Percentiles rank a stretch among this genome's conserved stretches.
phyloP scores from a whole-genome alignment of 2,888 invertebrate genomes.

The Timandra comae region DNA sequence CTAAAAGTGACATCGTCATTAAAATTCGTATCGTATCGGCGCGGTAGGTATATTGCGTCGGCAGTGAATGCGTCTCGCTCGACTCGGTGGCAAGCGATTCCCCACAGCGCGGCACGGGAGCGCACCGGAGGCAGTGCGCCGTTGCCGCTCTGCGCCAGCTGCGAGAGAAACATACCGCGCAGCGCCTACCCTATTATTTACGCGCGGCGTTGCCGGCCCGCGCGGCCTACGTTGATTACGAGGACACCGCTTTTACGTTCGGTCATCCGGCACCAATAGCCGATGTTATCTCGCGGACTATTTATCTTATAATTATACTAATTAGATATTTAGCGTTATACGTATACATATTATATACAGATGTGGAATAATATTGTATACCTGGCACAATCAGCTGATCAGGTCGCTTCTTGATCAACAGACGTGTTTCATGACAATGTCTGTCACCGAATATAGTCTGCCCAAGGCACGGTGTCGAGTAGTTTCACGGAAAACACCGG shows the following conservation, averaged over 20 bases:
- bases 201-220: conserved; percentile 73
- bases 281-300: conserved; percentile 37
- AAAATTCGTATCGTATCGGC: conserved; percentile 42
- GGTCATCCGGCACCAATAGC: conserved; percentile 61
- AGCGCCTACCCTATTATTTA: conserved; percentile 76
- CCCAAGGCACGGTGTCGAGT: conserved; percentile 27
- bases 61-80: conserved; percentile 55
- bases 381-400: conserved; percentile 35
- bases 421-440: conserved; percentile 5
- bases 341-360: too few species aligned
- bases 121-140: conserved; percentile 54
- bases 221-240: conserved; percentile 75
- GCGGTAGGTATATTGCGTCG: conserved; percentile 66
- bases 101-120: conserved; percentile 37
- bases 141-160: conserved; percentile 73
- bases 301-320: too few species aligned
- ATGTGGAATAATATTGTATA: conserved; percentile 19
- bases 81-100: conserved; percentile 41
- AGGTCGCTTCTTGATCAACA: conserved; percentile 10
- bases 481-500: conserved; percentile 43
- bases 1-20: conserved; percentile 43
- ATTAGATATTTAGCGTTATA: too few species aligned
- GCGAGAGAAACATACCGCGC: conserved; percentile 67
- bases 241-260: conserved; percentile 76
- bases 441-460: too few species aligned